Evolutionary conservation across 2,888 invertebrate species (phyloP).

Genomic region (Drosophila diplacantha): DNA sequence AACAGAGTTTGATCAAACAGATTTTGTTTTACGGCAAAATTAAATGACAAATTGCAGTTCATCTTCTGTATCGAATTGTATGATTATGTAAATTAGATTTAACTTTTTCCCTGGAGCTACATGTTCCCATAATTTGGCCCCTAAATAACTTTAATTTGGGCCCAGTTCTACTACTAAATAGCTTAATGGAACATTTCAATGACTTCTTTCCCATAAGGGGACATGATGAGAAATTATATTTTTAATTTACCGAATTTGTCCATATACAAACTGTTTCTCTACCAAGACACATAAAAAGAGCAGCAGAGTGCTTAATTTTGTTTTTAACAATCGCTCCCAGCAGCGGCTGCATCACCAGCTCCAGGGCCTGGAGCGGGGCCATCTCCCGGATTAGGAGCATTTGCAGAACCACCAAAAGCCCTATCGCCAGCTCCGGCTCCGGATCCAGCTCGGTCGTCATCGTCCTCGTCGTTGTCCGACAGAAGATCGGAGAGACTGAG

Average conservation of each 20-base stretch:
- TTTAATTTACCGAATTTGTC: conserved; percentile 13
- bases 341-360: conserved; percentile 9
- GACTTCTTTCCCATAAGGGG: neutral
- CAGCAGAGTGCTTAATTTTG: conserved; percentile 36
- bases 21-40: neutral
- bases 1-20: neutral
- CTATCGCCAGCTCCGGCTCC: conserved; percentile 9
- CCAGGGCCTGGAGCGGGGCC: conserved; percentile 3
- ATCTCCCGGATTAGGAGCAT: neutral
- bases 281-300: conserved; percentile 42
- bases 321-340: neutral
- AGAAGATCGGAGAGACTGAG: conserved; percentile 54
- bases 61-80: neutral
- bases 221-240: conserved; percentile 3
- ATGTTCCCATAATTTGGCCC: neutral
- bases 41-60: neutral
- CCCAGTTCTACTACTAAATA: neutral
- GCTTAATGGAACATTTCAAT: neutral
- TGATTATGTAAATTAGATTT: too few relatives aligned
- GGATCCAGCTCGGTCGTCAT: conserved; percentile 1
- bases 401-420: neutral
- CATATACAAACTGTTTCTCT: conserved; percentile 28
- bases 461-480: conserved; percentile 48
- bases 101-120: too few relatives aligned
- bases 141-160: neutral